These are phyloP conservation scores for Drosophila neonasuta DNA, from an alignment of 2,888 invertebrate species.

Conservation along the genomic window DNA sequence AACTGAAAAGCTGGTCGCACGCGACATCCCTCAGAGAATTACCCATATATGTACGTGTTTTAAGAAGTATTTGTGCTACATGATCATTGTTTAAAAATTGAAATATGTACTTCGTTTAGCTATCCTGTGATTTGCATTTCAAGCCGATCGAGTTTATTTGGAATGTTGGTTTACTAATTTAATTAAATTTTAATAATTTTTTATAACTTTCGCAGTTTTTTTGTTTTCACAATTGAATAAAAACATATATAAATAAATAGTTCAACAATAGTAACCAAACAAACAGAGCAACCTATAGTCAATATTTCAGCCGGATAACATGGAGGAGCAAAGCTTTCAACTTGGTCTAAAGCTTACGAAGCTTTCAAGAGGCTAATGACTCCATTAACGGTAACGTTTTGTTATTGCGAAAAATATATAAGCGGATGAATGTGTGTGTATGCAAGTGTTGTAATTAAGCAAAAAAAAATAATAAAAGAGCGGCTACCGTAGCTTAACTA, in stretches of 20 bases:
- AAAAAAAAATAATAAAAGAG: constrained; percentile 44
- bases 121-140: too few relatives aligned
- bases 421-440: constrained; percentile 1
- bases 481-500: constrained; percentile 48
- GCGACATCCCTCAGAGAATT: too few relatives aligned
- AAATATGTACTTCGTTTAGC: too few relatives aligned
- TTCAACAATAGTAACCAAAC: constrained; percentile 13
- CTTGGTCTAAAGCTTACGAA: constrained; percentile 34
- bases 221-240: constrained; percentile 59
- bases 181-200: constrained; percentile 15
- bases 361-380: constrained; percentile 61
- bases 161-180: not conserved
- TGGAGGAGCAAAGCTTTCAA: constrained; percentile 41
- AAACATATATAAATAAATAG: constrained; percentile 48
- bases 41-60: too few relatives aligned
- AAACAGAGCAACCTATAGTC: constrained; percentile 1
- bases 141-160: not conserved
- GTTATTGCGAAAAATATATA: constrained; percentile 48
- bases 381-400: constrained; percentile 43
- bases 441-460: constrained; percentile 53
- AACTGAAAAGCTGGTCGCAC: too few relatives aligned
- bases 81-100: too few relatives aligned
- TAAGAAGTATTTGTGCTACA: too few relatives aligned
- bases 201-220: constrained; percentile 64
- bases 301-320: constrained; percentile 3